Evolutionary conservation across 2,113 vertebrate species (phyloP).

Genomic region (Laticauda colubrina): DNA sequence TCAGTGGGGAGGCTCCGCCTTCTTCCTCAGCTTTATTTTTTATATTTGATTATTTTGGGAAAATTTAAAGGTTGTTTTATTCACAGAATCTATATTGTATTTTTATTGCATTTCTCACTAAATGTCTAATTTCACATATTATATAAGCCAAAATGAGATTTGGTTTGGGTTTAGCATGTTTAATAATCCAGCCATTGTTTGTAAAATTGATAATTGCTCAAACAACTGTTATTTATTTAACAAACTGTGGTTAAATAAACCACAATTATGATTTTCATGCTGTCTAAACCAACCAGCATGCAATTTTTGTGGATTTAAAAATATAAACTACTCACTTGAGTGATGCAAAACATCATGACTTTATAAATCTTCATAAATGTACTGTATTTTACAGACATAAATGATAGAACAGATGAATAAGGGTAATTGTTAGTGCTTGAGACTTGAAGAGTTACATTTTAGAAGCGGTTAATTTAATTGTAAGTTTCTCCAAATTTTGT

Average conservation of each 20-base stretch:
- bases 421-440: background rate
- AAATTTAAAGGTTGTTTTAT: background rate
- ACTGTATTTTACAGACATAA: background rate
- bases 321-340: background rate
- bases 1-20: too few species aligned
- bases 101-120: background rate
- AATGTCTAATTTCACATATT: background rate
- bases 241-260: background rate
- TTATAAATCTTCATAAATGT: background rate
- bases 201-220: background rate
- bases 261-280: background rate
- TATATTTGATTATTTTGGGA: constrained; percentile 15
- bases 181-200: background rate
- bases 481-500: background rate
- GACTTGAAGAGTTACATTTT: background rate
- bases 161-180: background rate
- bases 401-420: background rate
- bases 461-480: background rate
- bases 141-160: background rate
- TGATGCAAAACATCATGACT: background rate
- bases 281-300: background rate
- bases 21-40: background rate
- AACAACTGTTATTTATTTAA: background rate
- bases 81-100: background rate
- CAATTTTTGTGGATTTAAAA: background rate